Evolutionary conservation across 2,888 invertebrate genomes (phyloP), one percentile per base, ranked within the genome.

Genomic region (Polyploca ridens): DNA sequence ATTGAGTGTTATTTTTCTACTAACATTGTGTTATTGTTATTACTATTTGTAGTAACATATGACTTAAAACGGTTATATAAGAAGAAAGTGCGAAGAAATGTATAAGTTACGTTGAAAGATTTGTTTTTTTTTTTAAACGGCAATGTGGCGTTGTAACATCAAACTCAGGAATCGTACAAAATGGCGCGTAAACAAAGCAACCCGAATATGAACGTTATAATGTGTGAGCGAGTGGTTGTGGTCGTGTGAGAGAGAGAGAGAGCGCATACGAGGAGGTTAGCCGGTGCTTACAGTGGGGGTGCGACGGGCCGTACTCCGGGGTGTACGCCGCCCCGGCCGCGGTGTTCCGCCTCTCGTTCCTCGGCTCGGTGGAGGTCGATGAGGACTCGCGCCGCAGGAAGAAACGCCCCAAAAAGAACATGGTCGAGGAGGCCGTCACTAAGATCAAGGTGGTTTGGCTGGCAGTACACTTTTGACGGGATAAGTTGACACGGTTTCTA

Each of bases 361-460:
- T 97, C 88, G 97, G 97, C 91, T 97, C 97, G 83, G 96, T 97
- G 89, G 97, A 97, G 94, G 96, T 97, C 88, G 97, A 97, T 89
- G 97, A 97, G 95, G 97, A 97, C 95, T 95, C 95, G 84, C 93
- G 96, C 79, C 95, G 96, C 81, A 94, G 96, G 84, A 96, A 96
- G 90, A 96, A 96, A 91, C 95, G 97, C 84, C 96, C 96, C 94
- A 97, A 97, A 96, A 97, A 97, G 96, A 96, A 96, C 94, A 97
- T 97, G 97, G 97, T 97, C 85, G 97, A 97, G 94, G 97, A 97
- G 91, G 97, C 97, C 82, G 97, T 97, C 93, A 96, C 96, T 91
- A 97, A 97, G 94, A 97, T 97, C 88, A 97, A 97, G 97, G 97
- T 97, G 95, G 90, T 90, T 87, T 87, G 88, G 87, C 85, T 77